Evolutionary conservation across 2,113 vertebrate species (phyloP), one percentile per base, ranked within the genome.

Genomic region (Halichoerus grypus): DNA sequence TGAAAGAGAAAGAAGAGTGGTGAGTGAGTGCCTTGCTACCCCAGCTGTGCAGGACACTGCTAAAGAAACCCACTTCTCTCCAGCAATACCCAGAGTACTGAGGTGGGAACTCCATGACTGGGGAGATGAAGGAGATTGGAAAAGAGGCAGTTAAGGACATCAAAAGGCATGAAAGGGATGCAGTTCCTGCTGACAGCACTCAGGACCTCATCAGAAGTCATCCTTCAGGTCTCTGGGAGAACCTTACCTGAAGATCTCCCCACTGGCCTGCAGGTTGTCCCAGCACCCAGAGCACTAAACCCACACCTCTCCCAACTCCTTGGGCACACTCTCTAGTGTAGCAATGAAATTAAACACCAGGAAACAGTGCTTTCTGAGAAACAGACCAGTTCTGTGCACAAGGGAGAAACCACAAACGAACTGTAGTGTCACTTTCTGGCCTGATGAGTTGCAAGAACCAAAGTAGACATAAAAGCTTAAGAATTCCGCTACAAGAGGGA

Each of bases 401-500:
- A 82, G 15, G 10, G 15, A 90, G n/a, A 72, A 83, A 53, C 10
- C 19, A 26, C n/a, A 89, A 74, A 63, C 3, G 13, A 74, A 24
- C 19, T 51, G 8, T 15, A 33, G 67, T 1, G 53, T 4, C 19
- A n/a, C 33, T 63, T 74, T 74, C 19, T 14, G 26, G 24, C 24
- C n/a, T 21, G 13, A 19, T 51, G 18, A 67, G 9, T n/a, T 42
- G n/a, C 61, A 39, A 88, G 39, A 86, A 79, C 6, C 63, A 39
- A 10, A 72, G 24, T 76, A 51, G 28, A 65, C 11, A 33, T 57
- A 57, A 84, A 79, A 46, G 11, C 39, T 86, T 71, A 80, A 71
- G 33, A 86, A 61, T 86, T 95, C 31, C 79, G 39, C 72, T 81
- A 95, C 59, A 91, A 71, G 81, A 85, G 81, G 61, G 72, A 61